These are phyloP conservation scores for Lordiphosa clarofinis DNA, from an alignment of 1,140 invertebrate species.

Conservation along the genomic window DNA sequence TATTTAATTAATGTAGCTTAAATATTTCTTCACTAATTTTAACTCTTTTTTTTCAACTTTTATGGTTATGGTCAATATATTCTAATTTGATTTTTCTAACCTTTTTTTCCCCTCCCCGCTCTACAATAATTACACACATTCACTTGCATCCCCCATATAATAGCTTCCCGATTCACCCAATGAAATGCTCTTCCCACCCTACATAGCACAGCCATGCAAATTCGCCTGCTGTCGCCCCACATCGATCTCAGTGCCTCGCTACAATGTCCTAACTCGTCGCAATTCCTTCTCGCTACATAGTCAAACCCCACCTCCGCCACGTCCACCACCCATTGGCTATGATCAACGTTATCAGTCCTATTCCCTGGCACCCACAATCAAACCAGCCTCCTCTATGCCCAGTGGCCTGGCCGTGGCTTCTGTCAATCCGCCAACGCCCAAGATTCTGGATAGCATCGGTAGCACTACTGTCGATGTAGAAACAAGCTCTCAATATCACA, in stretches of 20 bases:
- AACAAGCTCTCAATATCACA: slow-evolving; percentile 54
- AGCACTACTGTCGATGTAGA: slow-evolving; percentile 17
- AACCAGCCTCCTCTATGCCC: slow-evolving; percentile 74
- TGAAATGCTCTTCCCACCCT: slow-evolving; percentile 79
- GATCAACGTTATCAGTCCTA: slow-evolving; percentile 49
- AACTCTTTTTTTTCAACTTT: slow-evolving; percentile 31
- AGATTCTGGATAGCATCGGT: slow-evolving; percentile 12
- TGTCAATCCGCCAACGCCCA: slow-evolving; percentile 6
- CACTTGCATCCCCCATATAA: slow-evolving; percentile 14
- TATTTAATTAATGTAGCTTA: slow-evolving; percentile 16
- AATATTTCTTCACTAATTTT: slow-evolving; percentile 41
- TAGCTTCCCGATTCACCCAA: slow-evolving; percentile 76
- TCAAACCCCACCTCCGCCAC: slow-evolving; percentile 62
- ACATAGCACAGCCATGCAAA: slow-evolving; percentile 76
- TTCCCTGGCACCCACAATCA: slow-evolving; percentile 61
- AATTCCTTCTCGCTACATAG: slow-evolving; percentile 57
- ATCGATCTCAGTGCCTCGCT: slow-evolving; percentile 71
- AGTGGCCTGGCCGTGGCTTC: slow-evolving; percentile 45
- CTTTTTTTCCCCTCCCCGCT: slow-evolving; percentile 39
- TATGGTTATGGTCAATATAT: slow-evolving; percentile 71
- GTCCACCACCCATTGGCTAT: slow-evolving; percentile 58
- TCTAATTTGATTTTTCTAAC: slow-evolving; percentile 68
- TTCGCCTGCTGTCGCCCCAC: slow-evolving; percentile 71
- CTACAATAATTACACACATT: slow-evolving; percentile 37
- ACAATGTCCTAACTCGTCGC: slow-evolving; percentile 33